These are phyloP conservation scores for Triplophysa yarkandensis DNA, from an alignment of 2,797 vertebrate genomes.

Conservation along the genomic window DNA sequence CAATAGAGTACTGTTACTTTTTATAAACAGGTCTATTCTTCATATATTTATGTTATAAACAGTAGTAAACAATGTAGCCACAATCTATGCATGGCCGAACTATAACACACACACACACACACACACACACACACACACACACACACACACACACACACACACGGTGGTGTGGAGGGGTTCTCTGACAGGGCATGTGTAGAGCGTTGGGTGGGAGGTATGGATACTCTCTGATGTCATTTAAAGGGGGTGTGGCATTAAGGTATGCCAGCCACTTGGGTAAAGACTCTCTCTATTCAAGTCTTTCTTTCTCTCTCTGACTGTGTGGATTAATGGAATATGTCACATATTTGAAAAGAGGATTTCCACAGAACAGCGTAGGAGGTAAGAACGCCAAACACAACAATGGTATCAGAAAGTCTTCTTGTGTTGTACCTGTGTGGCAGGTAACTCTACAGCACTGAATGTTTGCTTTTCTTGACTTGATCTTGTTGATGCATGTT, in stretches of 20 bases:
- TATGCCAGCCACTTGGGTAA: constrained; percentile 55
- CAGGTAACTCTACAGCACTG: constrained; percentile 23
- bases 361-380: constrained; percentile 53
- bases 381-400: constrained; percentile 68
- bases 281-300: constrained; percentile 34
- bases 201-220: constrained; percentile 59
- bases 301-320: constrained; percentile 24
- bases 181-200: constrained; percentile 47
- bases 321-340: constrained; percentile 64
- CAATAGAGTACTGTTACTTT: no score
- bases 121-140: background rate
- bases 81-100: no score
- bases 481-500: constrained; percentile 24
- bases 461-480: background rate
- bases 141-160: background rate
- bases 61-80: no score
- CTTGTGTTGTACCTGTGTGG: constrained; percentile 34
- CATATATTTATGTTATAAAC: no score
- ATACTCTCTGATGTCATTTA: constrained; percentile 67
- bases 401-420: constrained; percentile 37
- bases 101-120: background rate
- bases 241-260: constrained; percentile 70
- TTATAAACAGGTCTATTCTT: no score
- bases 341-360: constrained; percentile 59
- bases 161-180: constrained; percentile 47